Base-by-base conservation (phyloP, 2,113 vertebrate genomes). In the Onychorhynchus coronatus region DNA sequence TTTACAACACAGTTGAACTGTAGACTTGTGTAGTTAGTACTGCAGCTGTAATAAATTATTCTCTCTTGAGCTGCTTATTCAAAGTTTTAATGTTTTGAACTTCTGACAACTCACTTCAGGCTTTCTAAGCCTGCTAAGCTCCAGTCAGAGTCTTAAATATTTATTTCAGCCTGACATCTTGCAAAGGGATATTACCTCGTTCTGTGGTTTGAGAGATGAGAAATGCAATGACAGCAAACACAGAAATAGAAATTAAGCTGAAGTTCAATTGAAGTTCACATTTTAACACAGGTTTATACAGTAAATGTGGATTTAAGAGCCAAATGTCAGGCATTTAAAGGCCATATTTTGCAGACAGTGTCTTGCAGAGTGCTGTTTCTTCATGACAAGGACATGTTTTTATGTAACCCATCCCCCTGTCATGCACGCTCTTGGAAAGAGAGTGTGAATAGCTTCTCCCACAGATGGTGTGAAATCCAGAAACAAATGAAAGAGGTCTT, bases 91-190 rank as follows among this genome's bases (percentile, higher is more conserved):
- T 74, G 59, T 53, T 88, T n/a, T 90, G 63, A 93, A 88, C 50
- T 94, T 91, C 90, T 95, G 75, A 94, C 93, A 96, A 70, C 61
- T 84, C 72, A 52, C 24, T 93, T 91, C 72, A 46, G 81, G 68
- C 67, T 80, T 93, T 65, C 85, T 86, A 92, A 95, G 88, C 85
- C 92, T 91, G 52, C 75, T 93, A 88, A 95, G 79, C 82, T 80
- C 82, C 21, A 5, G 42, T 91, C 59, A 74, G 59, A 71, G 78
- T 44, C 85, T 95, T 93, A 96, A 96, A 94, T 96, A 94, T 86
- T 95, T 94, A 86, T 95, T 97, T 88, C 88, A 77, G 44, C 71
- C 95, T 95, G 68, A 77, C 72, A 75, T 72, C 85, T 77, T 92
- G 75, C 90, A 81, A 56, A 75, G 75, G 88, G 79, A 90, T 94